phyloP scores from a whole-genome alignment of 2,888 invertebrate genomes.

The Euzophera pinguis region DNA sequence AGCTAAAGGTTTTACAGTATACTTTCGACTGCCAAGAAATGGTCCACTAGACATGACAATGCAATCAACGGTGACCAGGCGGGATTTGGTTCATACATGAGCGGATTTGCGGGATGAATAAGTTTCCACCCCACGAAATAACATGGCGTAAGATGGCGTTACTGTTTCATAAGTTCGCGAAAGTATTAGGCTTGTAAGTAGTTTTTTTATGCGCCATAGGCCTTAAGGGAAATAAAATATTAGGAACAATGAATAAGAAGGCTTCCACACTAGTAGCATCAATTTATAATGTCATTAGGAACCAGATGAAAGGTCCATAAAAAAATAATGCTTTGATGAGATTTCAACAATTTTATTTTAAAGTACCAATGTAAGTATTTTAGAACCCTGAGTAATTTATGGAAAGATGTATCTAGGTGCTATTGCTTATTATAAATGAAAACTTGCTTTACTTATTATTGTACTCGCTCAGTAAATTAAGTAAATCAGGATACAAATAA shows the following conservation, averaged over 20 bases:
- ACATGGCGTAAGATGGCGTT: conserved; percentile 69
- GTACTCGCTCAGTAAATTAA: background rate
- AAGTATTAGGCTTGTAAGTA: conserved; percentile 46
- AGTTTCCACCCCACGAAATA: conserved; percentile 78
- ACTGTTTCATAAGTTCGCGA: conserved; percentile 72
- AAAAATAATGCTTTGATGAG: too few relatives aligned
- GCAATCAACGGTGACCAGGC: conserved; percentile 79
- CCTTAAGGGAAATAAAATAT: too few relatives aligned
- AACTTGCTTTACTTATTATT: background rate
- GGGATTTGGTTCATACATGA: conserved; percentile 79
- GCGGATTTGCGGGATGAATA: conserved; percentile 79
- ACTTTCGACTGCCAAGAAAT: conserved; percentile 23
- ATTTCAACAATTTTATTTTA: too few relatives aligned
- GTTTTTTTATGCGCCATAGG: conserved; percentile 17
- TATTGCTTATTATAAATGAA: too few relatives aligned
- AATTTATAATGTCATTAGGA: too few relatives aligned
- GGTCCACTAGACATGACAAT: conserved; percentile 74
- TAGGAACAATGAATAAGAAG: too few relatives aligned
- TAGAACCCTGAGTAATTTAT: too few relatives aligned
- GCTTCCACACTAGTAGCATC: too few relatives aligned
- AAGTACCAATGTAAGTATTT: too few relatives aligned
- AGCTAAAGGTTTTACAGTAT: conserved; percentile 22
- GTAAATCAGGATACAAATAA: conserved; percentile 27
- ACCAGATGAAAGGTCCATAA: too few relatives aligned
- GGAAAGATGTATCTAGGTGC: too few relatives aligned